Percentiles rank a stretch among this genome's conserved stretches.
phyloP scores from a whole-genome alignment of 1,140 invertebrate species.

The Procambarus virginalis region DNA sequence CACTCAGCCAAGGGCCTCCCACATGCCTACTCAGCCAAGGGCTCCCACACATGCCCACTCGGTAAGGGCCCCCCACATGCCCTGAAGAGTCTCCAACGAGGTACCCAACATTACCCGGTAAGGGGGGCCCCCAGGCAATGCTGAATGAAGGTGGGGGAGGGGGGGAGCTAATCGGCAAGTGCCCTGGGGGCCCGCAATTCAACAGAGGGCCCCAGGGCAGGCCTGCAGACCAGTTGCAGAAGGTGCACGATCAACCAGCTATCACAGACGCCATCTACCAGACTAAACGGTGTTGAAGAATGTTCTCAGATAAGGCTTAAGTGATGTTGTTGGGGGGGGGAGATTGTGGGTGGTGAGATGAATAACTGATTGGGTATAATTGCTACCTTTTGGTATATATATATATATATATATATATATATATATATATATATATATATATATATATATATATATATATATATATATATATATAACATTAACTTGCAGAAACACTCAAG shows the following conservation, averaged over 20 bases:
- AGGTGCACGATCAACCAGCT: background rate
- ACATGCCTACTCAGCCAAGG: too few relatives aligned
- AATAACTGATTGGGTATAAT: too few relatives aligned
- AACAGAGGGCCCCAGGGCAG: too few relatives aligned
- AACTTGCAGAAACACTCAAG: too few relatives aligned
- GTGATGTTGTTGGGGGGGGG: background rate
- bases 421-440: too few relatives aligned
- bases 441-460: too few relatives aligned
- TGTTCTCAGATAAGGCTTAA: background rate
- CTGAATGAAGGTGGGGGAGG: background rate
- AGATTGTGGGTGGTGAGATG: too few relatives aligned
- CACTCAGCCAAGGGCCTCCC: background rate
- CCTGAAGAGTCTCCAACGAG: background rate
- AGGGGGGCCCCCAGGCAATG: background rate
- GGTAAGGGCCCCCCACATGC: background rate
- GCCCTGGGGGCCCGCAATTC: background rate
- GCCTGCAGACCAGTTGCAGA: background rate
- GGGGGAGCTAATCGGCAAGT: background rate
- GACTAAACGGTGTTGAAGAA: background rate
- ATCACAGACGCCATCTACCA: background rate
- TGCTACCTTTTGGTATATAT: too few relatives aligned
- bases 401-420: too few relatives aligned
- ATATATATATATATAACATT: too few relatives aligned
- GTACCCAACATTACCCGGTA: too few relatives aligned
- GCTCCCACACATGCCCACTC: too few relatives aligned